phyloP scores from a whole-genome alignment of 2,888 invertebrate genomes.

The Hemicrepidius hirtus region DNA sequence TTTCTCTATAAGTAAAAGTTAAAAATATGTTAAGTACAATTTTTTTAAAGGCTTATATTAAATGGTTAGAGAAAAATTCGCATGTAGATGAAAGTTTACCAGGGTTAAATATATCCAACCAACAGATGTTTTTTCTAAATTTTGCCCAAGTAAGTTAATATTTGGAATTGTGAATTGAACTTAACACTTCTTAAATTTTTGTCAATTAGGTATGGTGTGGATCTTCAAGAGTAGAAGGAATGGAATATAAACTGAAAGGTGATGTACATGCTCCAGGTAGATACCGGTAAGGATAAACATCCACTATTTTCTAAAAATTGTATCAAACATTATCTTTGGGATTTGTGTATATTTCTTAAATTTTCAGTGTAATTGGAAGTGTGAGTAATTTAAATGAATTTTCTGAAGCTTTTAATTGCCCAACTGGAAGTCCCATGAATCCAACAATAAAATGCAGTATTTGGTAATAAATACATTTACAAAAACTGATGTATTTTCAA shows the following conservation, averaged over 20 bases:
- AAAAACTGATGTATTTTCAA: background rate
- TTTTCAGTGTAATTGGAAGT: conserved; percentile 80
- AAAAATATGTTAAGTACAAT: background rate
- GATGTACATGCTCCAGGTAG: conserved; percentile 90
- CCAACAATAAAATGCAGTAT: conserved; percentile 85
- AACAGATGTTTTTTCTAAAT: conserved; percentile 92
- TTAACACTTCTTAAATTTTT: conserved; percentile 82
- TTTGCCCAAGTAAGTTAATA: conserved; percentile 85
- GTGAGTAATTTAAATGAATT: conserved; percentile 87
- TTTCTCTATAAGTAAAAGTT: conserved; percentile 10
- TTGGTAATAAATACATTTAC: conserved; percentile 74
- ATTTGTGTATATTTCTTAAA: background rate
- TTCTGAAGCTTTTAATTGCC: conserved; percentile 82
- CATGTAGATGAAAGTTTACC: conserved; percentile 79
- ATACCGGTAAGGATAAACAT: conserved; percentile 73
- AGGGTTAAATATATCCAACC: conserved; percentile 83
- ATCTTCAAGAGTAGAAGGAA: conserved; percentile 87
- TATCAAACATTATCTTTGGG: no score
- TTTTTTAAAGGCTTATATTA: conserved; percentile 81
- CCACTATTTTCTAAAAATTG: background rate
- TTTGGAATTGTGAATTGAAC: no score
- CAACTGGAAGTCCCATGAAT: conserved; percentile 86
- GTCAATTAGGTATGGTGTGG: conserved; percentile 83
- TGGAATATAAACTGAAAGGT: conserved; percentile 85
- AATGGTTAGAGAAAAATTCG: conserved; percentile 81